Percentiles rank a stretch among this genome's conserved stretches.
Conservation (phyloP, 2,888 invertebrate genomes). For the Drosophila barbarae region DNA sequence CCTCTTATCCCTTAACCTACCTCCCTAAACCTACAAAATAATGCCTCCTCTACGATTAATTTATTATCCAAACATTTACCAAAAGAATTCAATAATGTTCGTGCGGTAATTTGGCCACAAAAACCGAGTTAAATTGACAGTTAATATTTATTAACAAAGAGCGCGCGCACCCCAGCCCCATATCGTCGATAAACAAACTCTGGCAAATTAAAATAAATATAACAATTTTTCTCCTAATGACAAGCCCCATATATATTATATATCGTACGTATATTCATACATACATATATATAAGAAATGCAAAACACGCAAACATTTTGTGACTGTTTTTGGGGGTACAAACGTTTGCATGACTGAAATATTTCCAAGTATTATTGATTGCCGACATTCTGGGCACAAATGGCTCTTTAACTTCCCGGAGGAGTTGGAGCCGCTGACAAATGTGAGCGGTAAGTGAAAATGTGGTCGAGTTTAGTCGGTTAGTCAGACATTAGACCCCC, state of each 20-base stretch:
- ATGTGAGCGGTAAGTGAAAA: slow-evolving; percentile 53
- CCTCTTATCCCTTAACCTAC: neutral
- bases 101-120: slow-evolving; percentile 2
- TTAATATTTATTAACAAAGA: slow-evolving; percentile 10
- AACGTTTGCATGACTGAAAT: slow-evolving; percentile 65
- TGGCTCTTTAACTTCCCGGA: slow-evolving; percentile 51
- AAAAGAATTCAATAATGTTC: neutral
- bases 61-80: neutral
- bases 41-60: neutral
- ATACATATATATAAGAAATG: slow-evolving; percentile 46
- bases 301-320: slow-evolving; percentile 60
- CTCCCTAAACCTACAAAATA: neutral
- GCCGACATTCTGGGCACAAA: slow-evolving; percentile 56
- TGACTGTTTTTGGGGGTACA: slow-evolving; percentile 27
- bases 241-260: slow-evolving; percentile 38
- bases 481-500: slow-evolving; percentile 63
- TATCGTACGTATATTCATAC: neutral
- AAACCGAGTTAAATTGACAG: slow-evolving; percentile 4
- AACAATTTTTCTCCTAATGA: slow-evolving; percentile 66
- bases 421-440: slow-evolving; percentile 40
- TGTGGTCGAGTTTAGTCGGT: slow-evolving; percentile 24
- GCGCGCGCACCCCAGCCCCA: neutral
- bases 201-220: slow-evolving; percentile 66
- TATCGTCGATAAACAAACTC: slow-evolving; percentile 43
- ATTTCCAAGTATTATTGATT: slow-evolving; percentile 62